Evolutionary conservation across 2,888 invertebrate species (phyloP).

Genomic region (Leptinotarsa haldemani): DNA sequence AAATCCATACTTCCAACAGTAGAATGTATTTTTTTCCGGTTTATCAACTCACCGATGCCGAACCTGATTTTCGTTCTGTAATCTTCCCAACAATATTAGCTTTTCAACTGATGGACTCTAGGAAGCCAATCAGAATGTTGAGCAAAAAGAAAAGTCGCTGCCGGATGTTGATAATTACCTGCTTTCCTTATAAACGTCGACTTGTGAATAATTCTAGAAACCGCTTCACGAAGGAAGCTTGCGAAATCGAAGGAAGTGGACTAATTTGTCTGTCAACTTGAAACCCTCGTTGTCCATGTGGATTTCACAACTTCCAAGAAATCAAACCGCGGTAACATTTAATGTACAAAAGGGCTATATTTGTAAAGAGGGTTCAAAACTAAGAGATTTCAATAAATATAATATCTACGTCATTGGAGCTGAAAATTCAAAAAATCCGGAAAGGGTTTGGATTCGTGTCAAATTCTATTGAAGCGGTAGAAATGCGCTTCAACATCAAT

Average conservation of each 20-base stretch:
- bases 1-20: no score
- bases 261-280: background rate
- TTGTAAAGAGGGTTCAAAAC: no score
- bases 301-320: background rate
- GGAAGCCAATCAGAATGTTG: slow-evolving; percentile 12
- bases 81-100: slow-evolving; percentile 1
- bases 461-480: no score
- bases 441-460: no score
- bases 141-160: slow-evolving; percentile 16
- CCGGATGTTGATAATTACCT: slow-evolving; percentile 17
- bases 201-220: background rate
- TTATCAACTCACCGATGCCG: background rate
- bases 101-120: slow-evolving; percentile 4
- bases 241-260: background rate
- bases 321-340: background rate
- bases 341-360: no score
- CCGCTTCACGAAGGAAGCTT: background rate
- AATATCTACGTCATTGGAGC: no score
- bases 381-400: no score
- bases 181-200: background rate
- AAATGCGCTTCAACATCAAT: no score
- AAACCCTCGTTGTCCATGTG: background rate
- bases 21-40: background rate
- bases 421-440: no score
- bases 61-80: background rate